Percentiles rank a stretch among this genome's conserved stretches.
phyloP scores from a whole-genome alignment of 2,797 vertebrate genomes.

The Thaleichthys pacificus region DNA sequence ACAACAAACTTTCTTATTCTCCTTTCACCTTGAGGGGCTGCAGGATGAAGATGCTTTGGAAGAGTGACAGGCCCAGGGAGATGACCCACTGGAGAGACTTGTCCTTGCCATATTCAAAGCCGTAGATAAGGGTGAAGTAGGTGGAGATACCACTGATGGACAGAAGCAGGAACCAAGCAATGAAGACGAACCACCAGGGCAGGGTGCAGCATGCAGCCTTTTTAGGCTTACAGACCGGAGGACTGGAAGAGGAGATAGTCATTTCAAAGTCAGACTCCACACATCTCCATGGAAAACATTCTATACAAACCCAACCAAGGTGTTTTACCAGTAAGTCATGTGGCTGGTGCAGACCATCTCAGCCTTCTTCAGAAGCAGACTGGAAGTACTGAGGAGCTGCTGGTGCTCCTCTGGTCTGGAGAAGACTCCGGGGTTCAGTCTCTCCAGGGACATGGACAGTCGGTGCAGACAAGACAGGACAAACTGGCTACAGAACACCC shows the following conservation, averaged over 20 bases:
- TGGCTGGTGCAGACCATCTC: constrained; percentile 74
- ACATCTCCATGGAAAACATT: too few relatives aligned
- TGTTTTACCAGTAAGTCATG: constrained; percentile 65
- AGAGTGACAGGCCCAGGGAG: constrained; percentile 79
- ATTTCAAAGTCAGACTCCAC: too few relatives aligned
- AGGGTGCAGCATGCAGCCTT: constrained; percentile 57
- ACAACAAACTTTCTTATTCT: neutral
- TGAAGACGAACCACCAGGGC: constrained; percentile 83
- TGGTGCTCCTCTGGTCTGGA: constrained; percentile 57
- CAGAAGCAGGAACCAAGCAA: constrained; percentile 81
- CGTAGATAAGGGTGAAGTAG: constrained; percentile 82
- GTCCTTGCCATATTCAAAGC: constrained; percentile 76
- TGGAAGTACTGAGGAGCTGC: constrained; percentile 52
- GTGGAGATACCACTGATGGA: constrained; percentile 79
- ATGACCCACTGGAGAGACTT: constrained; percentile 82
- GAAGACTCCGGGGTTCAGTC: constrained; percentile 64
- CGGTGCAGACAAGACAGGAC: constrained; percentile 69
- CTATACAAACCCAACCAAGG: neutral
- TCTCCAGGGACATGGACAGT: constrained; percentile 65
- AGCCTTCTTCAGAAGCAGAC: constrained; percentile 67
- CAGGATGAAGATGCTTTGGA: constrained; percentile 84
- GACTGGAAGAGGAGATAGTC: constrained; percentile 47
- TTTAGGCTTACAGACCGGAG: constrained; percentile 48
- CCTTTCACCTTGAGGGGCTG: constrained; percentile 81
- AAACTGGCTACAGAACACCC: constrained; percentile 77